Evolutionary conservation across 2,797 vertebrate species (phyloP).

Genomic region (Gorsachius magnificus): DNA sequence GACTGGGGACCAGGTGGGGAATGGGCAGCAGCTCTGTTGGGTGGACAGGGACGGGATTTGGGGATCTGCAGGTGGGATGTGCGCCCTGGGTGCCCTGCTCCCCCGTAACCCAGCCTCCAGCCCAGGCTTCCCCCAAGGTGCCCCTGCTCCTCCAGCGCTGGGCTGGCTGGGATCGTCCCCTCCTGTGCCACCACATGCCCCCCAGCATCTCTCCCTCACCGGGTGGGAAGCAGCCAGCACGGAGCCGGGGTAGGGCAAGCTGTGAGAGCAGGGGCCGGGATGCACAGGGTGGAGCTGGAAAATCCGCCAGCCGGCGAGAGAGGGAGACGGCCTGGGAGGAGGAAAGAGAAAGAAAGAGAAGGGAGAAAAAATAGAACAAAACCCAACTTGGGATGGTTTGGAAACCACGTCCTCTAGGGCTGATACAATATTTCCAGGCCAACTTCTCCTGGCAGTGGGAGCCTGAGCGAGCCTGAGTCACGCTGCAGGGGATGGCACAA

Average conservation of each 20-base stretch:
- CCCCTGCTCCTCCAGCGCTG: background rate
- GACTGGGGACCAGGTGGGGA: fast-evolving
- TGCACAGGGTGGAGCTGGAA: conserved; percentile 50
- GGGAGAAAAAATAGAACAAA: conserved; percentile 36
- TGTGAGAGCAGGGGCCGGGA: background rate
- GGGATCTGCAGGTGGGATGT: background rate
- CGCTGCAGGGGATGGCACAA: conserved; percentile 52
- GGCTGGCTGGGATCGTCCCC: background rate
- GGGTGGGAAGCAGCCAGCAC: fast-evolving
- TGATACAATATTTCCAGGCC: conserved; percentile 67
- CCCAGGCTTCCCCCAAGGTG: background rate
- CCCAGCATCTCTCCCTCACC: fast-evolving
- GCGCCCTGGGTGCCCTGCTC: fast-evolving
- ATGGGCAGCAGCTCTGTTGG: fast-evolving
- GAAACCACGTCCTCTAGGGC: conserved; percentile 43
- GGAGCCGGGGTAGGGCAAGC: background rate
- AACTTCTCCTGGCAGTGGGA: conserved; percentile 27
- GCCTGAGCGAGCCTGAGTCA: conserved; percentile 44
- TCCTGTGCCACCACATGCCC: fast-evolving
- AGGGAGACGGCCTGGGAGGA: background rate
- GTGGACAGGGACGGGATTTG: background rate
- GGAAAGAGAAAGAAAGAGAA: conserved; percentile 27
- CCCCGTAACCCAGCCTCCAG: background rate
- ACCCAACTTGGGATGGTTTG: conserved; percentile 13
- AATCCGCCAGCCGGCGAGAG: background rate